Percentiles rank a stretch among this genome's conserved stretches.
Conservation (phyloP, 2,797 vertebrate species). For the Gymnopithys bicolor region DNA sequence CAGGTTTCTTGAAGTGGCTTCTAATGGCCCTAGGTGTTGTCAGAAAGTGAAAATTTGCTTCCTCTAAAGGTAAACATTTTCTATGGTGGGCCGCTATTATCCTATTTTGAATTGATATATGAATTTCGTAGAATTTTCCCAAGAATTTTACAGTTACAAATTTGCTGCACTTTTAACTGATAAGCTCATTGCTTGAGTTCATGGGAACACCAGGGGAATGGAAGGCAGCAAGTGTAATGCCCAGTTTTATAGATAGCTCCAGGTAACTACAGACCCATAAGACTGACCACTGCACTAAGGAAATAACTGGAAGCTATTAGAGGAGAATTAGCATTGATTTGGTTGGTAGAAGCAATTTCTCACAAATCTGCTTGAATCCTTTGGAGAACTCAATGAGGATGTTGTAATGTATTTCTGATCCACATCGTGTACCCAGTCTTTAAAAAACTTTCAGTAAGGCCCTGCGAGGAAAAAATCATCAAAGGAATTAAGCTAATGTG, state of each 20-base stretch:
- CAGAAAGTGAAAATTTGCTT: background rate
- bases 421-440: background rate
- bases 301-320: background rate
- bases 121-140: background rate
- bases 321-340: background rate
- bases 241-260: background rate
- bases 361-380: background rate
- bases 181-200: background rate
- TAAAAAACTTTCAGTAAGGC: background rate
- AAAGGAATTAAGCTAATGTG: background rate
- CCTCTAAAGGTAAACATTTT: background rate
- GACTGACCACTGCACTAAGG: background rate
- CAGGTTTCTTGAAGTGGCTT: background rate
- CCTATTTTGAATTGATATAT: background rate
- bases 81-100: background rate
- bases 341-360: background rate
- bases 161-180: background rate
- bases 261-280: background rate
- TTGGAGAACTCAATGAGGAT: background rate
- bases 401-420: background rate
- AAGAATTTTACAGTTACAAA: background rate
- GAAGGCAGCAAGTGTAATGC: background rate
- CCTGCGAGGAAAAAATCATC: background rate
- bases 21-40: background rate
- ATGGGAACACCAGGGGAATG: background rate